These are phyloP conservation scores for Vanessa tameamea DNA, from an alignment of 1,140 invertebrate genomes.

Conservation along the genomic window DNA sequence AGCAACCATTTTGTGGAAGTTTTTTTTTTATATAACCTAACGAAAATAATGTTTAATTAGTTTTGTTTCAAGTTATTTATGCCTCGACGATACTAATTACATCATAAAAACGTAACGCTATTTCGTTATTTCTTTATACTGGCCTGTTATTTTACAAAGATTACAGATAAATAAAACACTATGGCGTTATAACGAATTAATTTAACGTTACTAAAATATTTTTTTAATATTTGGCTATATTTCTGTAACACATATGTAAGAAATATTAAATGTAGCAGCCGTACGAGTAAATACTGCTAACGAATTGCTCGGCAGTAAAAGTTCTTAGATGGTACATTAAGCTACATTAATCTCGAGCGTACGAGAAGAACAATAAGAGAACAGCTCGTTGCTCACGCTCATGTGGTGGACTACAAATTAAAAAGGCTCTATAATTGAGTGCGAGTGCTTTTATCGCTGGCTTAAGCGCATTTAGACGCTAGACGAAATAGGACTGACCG, in stretches of 20 bases:
- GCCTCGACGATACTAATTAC: not conserved
- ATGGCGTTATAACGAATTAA: too few relatives aligned
- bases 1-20: not conserved
- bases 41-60: not conserved
- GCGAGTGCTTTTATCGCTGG: slow-evolving; percentile 3
- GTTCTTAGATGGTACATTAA: not conserved
- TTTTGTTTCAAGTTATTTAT: not conserved
- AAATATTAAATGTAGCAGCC: too few relatives aligned
- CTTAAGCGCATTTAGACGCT: slow-evolving; percentile 21
- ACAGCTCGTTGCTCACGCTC: not conserved
- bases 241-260: too few relatives aligned
- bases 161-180: too few relatives aligned
- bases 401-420: slow-evolving; percentile 1
- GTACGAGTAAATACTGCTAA: too few relatives aligned
- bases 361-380: not conserved
- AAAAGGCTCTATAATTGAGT: slow-evolving; percentile 7
- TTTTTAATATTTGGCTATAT: too few relatives aligned
- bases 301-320: not conserved
- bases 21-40: not conserved
- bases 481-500: slow-evolving; percentile 47
- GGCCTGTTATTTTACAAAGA: too few relatives aligned
- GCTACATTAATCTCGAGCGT: not conserved
- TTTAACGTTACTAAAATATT: too few relatives aligned
- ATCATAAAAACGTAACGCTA: not conserved
- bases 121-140: not conserved